Evolutionary conservation across 1,140 invertebrate species (phyloP).

Genomic region (Cyclargus thomasi): DNA sequence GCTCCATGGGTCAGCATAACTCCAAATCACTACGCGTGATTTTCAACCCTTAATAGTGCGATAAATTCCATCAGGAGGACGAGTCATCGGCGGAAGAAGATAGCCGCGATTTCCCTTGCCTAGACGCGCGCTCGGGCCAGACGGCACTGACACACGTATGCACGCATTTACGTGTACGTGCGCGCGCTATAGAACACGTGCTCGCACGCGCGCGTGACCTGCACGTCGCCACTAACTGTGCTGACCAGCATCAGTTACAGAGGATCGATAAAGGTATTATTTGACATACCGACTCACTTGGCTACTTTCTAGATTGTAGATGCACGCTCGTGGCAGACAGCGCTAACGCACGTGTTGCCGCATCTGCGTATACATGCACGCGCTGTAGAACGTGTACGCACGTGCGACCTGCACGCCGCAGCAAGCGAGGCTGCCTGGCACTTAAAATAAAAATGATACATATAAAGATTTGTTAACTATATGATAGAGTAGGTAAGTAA

Average conservation of each 20-base stretch:
- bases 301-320: too few relatives aligned
- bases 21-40: too few relatives aligned
- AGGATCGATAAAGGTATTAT: slow-evolving; percentile 40
- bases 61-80: slow-evolving; percentile 13
- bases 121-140: slow-evolving; percentile 12
- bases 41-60: not conserved
- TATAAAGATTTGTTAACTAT: too few relatives aligned
- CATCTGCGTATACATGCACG: slow-evolving; percentile 13
- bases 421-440: slow-evolving; percentile 14
- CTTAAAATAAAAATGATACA: too few relatives aligned
- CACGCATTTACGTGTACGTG: slow-evolving; percentile 14
- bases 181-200: slow-evolving; percentile 32
- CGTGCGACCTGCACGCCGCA: slow-evolving; percentile 32
- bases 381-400: slow-evolving; percentile 35
- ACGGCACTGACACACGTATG: slow-evolving; percentile 11
- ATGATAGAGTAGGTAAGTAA: too few relatives aligned
- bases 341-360: slow-evolving; percentile 8
- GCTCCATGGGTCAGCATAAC: too few relatives aligned
- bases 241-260: slow-evolving; percentile 24
- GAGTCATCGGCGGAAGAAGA: slow-evolving; percentile 18
- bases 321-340: not conserved
- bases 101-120: slow-evolving; percentile 7
- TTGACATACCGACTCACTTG: too few relatives aligned
- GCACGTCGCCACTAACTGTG: slow-evolving; percentile 19
- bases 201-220: slow-evolving; percentile 37